Evolutionary conservation across 2,797 vertebrate species (phyloP).

Genomic region (Pseudochaenichthys georgianus): DNA sequence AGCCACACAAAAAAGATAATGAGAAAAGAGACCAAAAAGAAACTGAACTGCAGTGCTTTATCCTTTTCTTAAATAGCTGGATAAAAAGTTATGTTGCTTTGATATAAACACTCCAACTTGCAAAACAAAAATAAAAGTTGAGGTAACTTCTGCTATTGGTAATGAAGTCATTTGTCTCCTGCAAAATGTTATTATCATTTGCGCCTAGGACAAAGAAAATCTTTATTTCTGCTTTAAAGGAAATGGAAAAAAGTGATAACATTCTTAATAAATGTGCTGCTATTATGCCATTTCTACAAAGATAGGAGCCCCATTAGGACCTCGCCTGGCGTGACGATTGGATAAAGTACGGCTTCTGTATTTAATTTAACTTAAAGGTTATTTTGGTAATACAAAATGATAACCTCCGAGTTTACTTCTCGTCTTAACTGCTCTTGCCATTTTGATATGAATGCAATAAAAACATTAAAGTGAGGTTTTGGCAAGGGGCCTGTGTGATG

Average conservation of each 20-base stretch:
- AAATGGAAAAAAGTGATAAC: neutral
- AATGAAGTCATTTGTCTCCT: neutral
- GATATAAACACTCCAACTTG: neutral
- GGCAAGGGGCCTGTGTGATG: conserved; percentile 31
- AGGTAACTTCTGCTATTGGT: neutral
- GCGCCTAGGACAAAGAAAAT: neutral
- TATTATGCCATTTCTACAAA: neutral
- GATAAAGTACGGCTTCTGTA: neutral
- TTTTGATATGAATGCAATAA: conserved; percentile 32
- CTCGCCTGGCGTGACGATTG: neutral
- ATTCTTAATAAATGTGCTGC: neutral
- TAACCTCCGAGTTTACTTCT: neutral
- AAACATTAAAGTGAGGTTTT: conserved; percentile 56
- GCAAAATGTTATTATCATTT: neutral
- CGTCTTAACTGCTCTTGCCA: conserved; percentile 3
- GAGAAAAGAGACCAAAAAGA: conserved; percentile 29
- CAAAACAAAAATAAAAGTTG: neutral
- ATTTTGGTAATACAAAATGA: neutral
- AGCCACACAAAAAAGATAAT: conserved; percentile 36
- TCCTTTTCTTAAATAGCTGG: conserved; percentile 15
- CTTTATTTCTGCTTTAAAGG: neutral
- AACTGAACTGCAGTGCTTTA: conserved; percentile 30
- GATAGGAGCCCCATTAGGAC: neutral
- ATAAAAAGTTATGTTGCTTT: conserved; percentile 17
- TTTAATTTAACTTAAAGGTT: conserved; percentile 3